These are phyloP conservation scores for Macrostomum lignano DNA, from an alignment of 1,140 invertebrate genomes.

Conservation along the genomic window DNA sequence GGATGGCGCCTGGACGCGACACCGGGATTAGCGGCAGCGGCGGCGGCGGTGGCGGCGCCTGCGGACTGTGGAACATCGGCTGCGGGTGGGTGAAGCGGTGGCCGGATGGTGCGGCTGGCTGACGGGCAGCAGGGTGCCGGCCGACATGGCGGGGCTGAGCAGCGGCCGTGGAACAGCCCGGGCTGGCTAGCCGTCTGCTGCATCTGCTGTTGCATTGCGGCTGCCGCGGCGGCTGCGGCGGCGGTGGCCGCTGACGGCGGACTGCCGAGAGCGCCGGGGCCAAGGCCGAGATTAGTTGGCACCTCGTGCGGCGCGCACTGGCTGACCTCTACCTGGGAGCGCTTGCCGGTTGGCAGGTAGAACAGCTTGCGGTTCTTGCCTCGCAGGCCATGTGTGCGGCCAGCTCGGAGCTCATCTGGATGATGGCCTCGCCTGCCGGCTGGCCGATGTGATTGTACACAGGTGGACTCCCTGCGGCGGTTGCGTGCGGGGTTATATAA, in stretches of 20 bases:
- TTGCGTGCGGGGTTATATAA: no score
- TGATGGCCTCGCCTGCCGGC: slow-evolving; percentile 89
- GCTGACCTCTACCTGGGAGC: slow-evolving; percentile 86
- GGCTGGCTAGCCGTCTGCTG: slow-evolving; percentile 9
- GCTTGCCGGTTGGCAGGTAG: slow-evolving; percentile 60
- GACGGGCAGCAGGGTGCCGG: slow-evolving; percentile 15
- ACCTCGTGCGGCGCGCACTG: no score
- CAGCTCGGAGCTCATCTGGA: slow-evolving; percentile 83
- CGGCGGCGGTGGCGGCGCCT: slow-evolving; percentile 11
- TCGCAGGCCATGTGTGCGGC: slow-evolving; percentile 57
- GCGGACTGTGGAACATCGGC: no score
- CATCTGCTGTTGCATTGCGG: no score
- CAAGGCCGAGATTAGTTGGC: no score
- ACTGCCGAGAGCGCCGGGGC: no score
- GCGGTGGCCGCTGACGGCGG: no score
- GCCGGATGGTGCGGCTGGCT: slow-evolving; percentile 19
- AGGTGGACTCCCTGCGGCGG: no score
- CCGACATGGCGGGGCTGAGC: slow-evolving; percentile 20
- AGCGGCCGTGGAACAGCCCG: slow-evolving; percentile 15
- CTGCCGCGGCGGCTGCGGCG: no score
- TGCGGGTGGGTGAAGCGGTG: slow-evolving; percentile 10
- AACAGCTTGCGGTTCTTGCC: slow-evolving; percentile 79
- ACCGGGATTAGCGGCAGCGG: slow-evolving; percentile 11
- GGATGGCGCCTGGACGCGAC: slow-evolving; percentile 8
- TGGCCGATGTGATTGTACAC: no score